phyloP scores from a whole-genome alignment of 2,113 vertebrate species.

The Gambusia affinis region DNA sequence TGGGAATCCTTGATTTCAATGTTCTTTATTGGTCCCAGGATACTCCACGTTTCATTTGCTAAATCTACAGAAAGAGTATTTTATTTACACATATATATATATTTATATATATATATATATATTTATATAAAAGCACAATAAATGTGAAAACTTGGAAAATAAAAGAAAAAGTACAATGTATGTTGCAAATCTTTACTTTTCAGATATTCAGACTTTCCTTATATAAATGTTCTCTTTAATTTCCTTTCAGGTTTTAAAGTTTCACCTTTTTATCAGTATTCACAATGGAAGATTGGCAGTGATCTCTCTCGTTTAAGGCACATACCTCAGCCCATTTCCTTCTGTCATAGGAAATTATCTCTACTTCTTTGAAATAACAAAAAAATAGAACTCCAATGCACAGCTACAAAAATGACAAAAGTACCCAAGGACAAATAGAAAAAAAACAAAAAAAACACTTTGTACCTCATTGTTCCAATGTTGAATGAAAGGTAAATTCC shows the following conservation, averaged over 20 bases:
- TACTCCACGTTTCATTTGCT: slow-evolving; percentile 78
- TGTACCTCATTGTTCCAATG: slow-evolving; percentile 72
- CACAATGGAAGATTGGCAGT: slow-evolving; percentile 84
- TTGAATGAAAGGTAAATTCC: slow-evolving; percentile 70
- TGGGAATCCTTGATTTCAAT: slow-evolving; percentile 79
- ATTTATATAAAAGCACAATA: slow-evolving; percentile 72
- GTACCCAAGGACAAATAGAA: slow-evolving; percentile 60
- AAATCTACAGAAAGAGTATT: slow-evolving; percentile 88
- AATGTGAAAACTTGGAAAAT: slow-evolving; percentile 82
- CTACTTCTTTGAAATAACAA: slow-evolving; percentile 56
- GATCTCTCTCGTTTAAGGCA: slow-evolving; percentile 89
- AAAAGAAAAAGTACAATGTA: slow-evolving; percentile 75
- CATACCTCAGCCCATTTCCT: slow-evolving; percentile 83
- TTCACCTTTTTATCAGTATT: slow-evolving; percentile 68
- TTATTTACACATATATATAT: slow-evolving; percentile 89
- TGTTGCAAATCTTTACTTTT: slow-evolving; percentile 68
- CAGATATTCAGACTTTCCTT: slow-evolving; percentile 64
- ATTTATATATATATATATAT: slow-evolving; percentile 43
- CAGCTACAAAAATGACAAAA: slow-evolving; percentile 70
- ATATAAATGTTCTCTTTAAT: slow-evolving; percentile 78
- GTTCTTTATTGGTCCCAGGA: slow-evolving; percentile 81
- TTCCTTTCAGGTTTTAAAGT: slow-evolving; percentile 79
- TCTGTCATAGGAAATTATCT: slow-evolving; percentile 71
- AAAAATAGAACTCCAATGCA: slow-evolving; percentile 48
- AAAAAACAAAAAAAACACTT: slow-evolving; percentile 27